Base-by-base conservation (phyloP, 2,888 invertebrate species). In the Odontocolon sp. region DNA sequence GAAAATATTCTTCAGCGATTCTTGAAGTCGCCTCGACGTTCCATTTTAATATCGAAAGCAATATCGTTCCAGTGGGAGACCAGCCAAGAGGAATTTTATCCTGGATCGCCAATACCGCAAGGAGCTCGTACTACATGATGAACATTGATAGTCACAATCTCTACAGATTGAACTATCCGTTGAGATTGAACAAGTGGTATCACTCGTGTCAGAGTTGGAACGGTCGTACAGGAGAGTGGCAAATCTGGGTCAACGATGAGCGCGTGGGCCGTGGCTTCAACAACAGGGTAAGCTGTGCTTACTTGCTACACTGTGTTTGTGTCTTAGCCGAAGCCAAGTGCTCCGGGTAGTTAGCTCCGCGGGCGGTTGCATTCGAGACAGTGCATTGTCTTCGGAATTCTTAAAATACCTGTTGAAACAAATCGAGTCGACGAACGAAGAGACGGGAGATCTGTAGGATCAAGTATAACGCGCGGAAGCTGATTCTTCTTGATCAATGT, bases 201-300 rank as follows among this genome's bases (percentile, higher is more conserved):
- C 96, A 96, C 90, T 94, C 95, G 59, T 96, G 96, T 86, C 95
- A 95, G 85, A 96, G 96, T 64, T 96, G 96, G 96, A 96, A 96
- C 89, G 96, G 96, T 14, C 95, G 94, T 88, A 96, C 96, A 4
- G 96, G 96, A 56, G 96, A 96, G 91, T 96, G 96, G 96, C 96
- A 96, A 91, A 93, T 96, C 82, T 96, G 96, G 96, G 94, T 96
- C 78, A 96, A 96, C 88, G 94, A 94, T 16, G 96, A 96, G 90
- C 92, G 96, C 81, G 96, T 96, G 59, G 96, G 96, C 80, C 93
- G 96, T 86, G 96, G 96, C 75, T 96, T 96, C 90, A 95, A 96
- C 91, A 96, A 96, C 89, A 93, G 96, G 91, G 96, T 96, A 91
- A 94, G 94, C 28, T 9, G 11, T 18, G 40, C 14, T 3, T 0